Percentiles rank a stretch among this genome's conserved stretches.
These are phyloP conservation scores for Achroia grisella DNA, from an alignment of 1,140 invertebrate species.

Conservation along the genomic window DNA sequence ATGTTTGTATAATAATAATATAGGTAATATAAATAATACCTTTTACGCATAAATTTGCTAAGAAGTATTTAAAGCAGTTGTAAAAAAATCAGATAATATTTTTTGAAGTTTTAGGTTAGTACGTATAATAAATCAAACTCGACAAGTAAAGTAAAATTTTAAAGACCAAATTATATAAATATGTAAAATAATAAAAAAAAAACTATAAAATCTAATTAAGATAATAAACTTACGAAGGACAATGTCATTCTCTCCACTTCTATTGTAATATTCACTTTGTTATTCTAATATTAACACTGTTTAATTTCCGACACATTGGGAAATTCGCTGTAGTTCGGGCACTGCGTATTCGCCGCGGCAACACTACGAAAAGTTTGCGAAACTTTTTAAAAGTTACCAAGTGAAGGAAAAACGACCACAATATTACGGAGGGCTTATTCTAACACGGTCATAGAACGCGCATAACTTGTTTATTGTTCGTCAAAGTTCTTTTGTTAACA, in stretches of 20 bases:
- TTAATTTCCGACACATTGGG: slow-evolving; percentile 5
- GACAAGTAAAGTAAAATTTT: too few relatives aligned
- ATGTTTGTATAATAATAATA: too few relatives aligned
- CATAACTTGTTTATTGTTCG: slow-evolving; percentile 19
- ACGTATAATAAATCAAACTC: too few relatives aligned
- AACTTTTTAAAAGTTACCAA: slow-evolving; percentile 31
- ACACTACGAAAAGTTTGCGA: slow-evolving; percentile 33
- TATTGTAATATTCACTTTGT: slow-evolving; percentile 28
- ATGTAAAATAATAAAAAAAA: too few relatives aligned
- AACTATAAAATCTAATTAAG: neutral
- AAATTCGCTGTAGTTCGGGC: slow-evolving; percentile 2
- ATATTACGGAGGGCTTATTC: slow-evolving; percentile 7
- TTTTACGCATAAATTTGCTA: too few relatives aligned
- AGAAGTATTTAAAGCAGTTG: too few relatives aligned
- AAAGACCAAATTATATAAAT: too few relatives aligned
- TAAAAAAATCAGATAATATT: too few relatives aligned
- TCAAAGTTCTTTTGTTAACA: slow-evolving; percentile 41
- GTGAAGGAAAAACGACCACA: slow-evolving; percentile 4
- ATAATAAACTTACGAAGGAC: slow-evolving; percentile 54
- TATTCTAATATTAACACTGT: slow-evolving; percentile 20
- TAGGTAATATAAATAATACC: too few relatives aligned
- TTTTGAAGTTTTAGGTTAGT: too few relatives aligned
- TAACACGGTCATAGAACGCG: slow-evolving; percentile 10
- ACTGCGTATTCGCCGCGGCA: slow-evolving; percentile 10
- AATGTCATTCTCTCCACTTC: slow-evolving; percentile 64